Evolutionary conservation across 2,888 invertebrate genomes (phyloP).

Genomic region (Heliconius charithonia): DNA sequence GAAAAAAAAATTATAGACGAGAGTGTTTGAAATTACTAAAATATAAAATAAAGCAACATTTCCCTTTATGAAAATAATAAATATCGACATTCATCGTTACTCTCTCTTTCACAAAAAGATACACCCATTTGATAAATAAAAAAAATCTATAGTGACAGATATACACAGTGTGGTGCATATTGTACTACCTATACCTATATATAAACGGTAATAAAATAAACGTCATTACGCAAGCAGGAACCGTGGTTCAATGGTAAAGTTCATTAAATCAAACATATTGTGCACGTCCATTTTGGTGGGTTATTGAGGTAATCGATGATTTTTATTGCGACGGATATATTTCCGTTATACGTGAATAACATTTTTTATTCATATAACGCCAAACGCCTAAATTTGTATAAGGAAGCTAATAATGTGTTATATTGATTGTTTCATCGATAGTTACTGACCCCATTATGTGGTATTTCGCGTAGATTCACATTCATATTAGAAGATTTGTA

Average conservation of each 20-base stretch:
- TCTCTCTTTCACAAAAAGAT: no score
- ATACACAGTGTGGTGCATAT: neutral
- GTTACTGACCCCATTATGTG: constrained; percentile 5
- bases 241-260: constrained; percentile 20
- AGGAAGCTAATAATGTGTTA: neutral
- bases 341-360: constrained; percentile 11
- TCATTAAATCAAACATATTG: constrained; percentile 11
- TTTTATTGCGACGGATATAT: constrained; percentile 1
- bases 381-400: constrained; percentile 4
- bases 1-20: neutral
- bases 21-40: neutral
- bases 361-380: constrained; percentile 2
- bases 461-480: constrained; percentile 20
- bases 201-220: neutral
- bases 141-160: no score
- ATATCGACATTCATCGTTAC: no score
- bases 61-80: neutral
- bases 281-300: constrained; percentile 7
- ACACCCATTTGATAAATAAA: neutral
- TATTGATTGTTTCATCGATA: constrained; percentile 20
- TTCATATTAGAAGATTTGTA: neutral
- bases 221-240: constrained; percentile 15
- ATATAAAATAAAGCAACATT: neutral
- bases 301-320: constrained; percentile 11
- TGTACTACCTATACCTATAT: neutral